phyloP scores from a whole-genome alignment of 2,888 invertebrate genomes.

The Troglohyphantes excavatus region DNA sequence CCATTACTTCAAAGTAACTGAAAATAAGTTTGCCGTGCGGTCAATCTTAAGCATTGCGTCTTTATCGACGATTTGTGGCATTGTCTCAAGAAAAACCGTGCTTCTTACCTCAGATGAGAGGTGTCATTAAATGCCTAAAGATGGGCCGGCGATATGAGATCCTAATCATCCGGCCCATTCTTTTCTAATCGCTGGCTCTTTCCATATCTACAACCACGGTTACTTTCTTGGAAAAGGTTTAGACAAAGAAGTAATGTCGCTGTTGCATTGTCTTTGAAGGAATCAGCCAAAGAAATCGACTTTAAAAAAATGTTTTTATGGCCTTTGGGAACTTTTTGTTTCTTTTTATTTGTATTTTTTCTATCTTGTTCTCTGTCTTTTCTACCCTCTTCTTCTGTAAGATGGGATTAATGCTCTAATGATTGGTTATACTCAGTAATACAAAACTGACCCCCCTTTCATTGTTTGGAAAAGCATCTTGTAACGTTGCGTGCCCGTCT shows the following conservation, averaged over 20 bases:
- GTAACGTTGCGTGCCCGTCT: constrained; percentile 44
- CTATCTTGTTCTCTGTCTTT: constrained; percentile 41
- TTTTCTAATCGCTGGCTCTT: constrained; percentile 66
- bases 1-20: constrained; percentile 64
- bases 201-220: constrained; percentile 54
- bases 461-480: constrained; percentile 61
- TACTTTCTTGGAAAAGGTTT: constrained; percentile 65
- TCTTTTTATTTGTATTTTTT: constrained; percentile 31
- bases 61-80: constrained; percentile 67
- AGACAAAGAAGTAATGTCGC: constrained; percentile 59
- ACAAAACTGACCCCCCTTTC: constrained; percentile 54
- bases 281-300: constrained; percentile 72
- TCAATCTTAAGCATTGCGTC: constrained; percentile 51
- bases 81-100: constrained; percentile 69
- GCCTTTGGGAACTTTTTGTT: constrained; percentile 41
- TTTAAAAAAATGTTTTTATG: constrained; percentile 65
- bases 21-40: constrained; percentile 62
- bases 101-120: constrained; percentile 56
- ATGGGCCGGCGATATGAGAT: constrained; percentile 56
- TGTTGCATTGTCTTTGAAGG: constrained; percentile 65
- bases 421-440: constrained; percentile 56
- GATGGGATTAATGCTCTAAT: constrained; percentile 53
- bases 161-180: constrained; percentile 55
- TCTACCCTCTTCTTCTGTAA: constrained; percentile 28
- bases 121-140: constrained; percentile 62